phyloP scores from a whole-genome alignment of 2,113 vertebrate genomes.

The Amblyopsis rosae region DNA sequence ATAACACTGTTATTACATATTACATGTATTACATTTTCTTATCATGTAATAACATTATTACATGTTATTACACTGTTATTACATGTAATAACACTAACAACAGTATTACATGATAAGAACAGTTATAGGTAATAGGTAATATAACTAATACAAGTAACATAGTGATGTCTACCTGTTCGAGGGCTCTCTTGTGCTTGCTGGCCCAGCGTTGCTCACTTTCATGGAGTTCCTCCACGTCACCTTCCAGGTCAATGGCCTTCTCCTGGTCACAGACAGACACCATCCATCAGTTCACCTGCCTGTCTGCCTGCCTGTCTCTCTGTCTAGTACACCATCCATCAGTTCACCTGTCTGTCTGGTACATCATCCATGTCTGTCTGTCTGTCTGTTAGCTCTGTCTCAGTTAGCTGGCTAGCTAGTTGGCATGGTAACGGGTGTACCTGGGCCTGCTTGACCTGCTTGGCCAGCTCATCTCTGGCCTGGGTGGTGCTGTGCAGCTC shows the following conservation, averaged over 20 bases:
- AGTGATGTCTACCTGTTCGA: constrained; percentile 69
- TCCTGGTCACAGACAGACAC: constrained; percentile 58
- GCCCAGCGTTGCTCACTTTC: constrained; percentile 75
- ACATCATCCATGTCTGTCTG: no score
- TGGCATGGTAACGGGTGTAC: constrained; percentile 31
- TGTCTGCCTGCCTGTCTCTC: background rate
- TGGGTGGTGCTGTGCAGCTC: constrained; percentile 73
- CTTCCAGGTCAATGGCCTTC: constrained; percentile 75
- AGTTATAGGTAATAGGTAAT: no score
- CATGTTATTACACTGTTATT: no score
- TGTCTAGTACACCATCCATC: no score
- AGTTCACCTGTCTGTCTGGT: no score
- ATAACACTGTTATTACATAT: no score
- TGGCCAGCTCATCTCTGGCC: constrained; percentile 71
- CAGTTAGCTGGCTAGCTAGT: background rate
- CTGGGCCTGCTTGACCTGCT: constrained; percentile 75
- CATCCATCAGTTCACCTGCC: background rate
- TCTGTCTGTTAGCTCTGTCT: background rate
- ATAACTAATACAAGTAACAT: no score
- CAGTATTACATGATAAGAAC: no score
- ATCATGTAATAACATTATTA: no score
- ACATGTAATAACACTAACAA: no score
- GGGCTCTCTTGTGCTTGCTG: constrained; percentile 71
- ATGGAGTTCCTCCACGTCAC: constrained; percentile 74
- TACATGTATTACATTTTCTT: no score